A percentile compares a stretch with the other conserved stretches of the same genome.
These are phyloP conservation scores for Loxodonta africana DNA, from an alignment of 2,113 vertebrate genomes.

Conservation along the genomic window DNA sequence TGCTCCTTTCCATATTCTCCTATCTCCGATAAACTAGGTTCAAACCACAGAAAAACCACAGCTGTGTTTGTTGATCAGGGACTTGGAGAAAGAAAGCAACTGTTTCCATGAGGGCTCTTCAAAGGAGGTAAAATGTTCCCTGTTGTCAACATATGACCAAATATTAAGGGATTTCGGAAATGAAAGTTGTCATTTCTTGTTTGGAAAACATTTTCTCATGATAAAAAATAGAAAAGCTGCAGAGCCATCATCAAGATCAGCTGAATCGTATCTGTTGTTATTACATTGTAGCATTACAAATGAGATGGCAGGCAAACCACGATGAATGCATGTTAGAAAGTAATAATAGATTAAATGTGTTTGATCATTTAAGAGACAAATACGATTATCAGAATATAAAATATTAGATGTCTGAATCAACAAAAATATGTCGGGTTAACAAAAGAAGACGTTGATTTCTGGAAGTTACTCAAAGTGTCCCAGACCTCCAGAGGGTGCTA, in stretches of 20 bases:
- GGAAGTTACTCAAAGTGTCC: conserved; percentile 68
- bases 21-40: conserved; percentile 67
- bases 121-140: conserved; percentile 74
- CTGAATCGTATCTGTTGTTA: conserved; percentile 60
- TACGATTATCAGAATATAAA: conserved; percentile 74
- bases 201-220: conserved; percentile 73
- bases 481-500: conserved; percentile 87
- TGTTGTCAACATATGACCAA: conserved; percentile 58
- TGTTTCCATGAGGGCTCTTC: conserved; percentile 75
- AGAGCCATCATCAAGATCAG: conserved; percentile 43
- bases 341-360: conserved; percentile 70
- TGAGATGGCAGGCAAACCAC: conserved; percentile 70
- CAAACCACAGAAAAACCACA: conserved; percentile 76
- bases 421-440: conserved; percentile 74
- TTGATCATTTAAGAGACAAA: conserved; percentile 81
- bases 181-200: conserved; percentile 73
- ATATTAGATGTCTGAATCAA: conserved; percentile 80
- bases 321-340: conserved; percentile 50
- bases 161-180: conserved; percentile 69
- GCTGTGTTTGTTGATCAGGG: conserved; percentile 77
- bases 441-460: conserved; percentile 81
- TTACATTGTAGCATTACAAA: conserved; percentile 68
- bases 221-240: conserved; percentile 63
- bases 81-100: conserved; percentile 78
- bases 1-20: conserved; percentile 70